Evolutionary conservation across 1,140 invertebrate species (phyloP).

Genomic region (Centruroides sculpturatus): DNA sequence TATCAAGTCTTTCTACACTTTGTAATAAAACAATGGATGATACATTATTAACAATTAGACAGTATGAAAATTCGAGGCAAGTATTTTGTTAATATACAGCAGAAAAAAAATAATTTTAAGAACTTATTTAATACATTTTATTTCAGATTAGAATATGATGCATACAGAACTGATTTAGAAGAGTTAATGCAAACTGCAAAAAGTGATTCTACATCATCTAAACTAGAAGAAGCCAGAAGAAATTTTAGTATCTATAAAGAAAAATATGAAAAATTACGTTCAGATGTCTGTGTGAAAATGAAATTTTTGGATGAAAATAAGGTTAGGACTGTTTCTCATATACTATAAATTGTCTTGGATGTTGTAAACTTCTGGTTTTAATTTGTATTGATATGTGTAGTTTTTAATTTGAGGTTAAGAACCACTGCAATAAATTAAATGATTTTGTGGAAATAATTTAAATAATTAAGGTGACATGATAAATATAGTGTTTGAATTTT

Average conservation of each 20-base stretch:
- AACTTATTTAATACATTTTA: background rate
- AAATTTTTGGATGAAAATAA: constrained; percentile 93
- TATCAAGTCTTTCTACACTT: constrained; percentile 83
- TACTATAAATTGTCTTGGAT: too few species aligned
- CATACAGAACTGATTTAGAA: constrained; percentile 85
- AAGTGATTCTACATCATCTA: constrained; percentile 35
- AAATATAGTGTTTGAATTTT: too few species aligned
- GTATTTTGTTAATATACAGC: too few species aligned
- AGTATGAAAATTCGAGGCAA: constrained; percentile 80
- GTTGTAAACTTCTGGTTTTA: too few species aligned
- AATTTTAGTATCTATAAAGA: constrained; percentile 71
- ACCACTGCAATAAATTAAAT: too few species aligned
- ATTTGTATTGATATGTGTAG: too few species aligned
- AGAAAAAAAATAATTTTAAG: too few species aligned
- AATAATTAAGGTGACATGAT: too few species aligned
- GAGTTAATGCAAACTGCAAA: constrained; percentile 40
- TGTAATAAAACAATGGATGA: constrained; percentile 96
- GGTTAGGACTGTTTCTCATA: constrained; percentile 33
- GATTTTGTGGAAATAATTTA: too few species aligned
- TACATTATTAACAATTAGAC: constrained; percentile 77
- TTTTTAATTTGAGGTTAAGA: too few species aligned
- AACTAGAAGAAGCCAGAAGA: constrained; percentile 62
- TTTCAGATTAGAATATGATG: constrained; percentile 86
- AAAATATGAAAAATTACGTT: constrained; percentile 76
- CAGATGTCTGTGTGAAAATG: constrained; percentile 85